Evolutionary conservation across 2,113 vertebrate genomes (phyloP).

Genomic region (Kryptolebias marmoratus): DNA sequence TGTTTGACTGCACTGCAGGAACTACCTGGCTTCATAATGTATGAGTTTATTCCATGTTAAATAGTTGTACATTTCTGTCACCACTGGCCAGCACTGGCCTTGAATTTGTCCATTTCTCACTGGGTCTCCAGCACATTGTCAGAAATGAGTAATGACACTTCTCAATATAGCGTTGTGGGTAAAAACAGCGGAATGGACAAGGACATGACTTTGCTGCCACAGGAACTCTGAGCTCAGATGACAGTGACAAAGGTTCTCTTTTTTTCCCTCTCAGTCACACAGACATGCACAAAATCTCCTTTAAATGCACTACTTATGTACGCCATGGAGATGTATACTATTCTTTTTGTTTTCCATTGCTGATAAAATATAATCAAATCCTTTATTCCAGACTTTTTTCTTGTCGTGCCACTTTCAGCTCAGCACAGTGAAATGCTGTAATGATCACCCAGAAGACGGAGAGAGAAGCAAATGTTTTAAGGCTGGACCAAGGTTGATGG

Average conservation of each 20-base stretch:
- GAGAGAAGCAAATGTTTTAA: slow-evolving; percentile 22
- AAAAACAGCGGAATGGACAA: slow-evolving; percentile 74
- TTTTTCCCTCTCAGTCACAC: neutral
- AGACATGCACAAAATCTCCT: neutral
- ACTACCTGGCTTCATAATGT: slow-evolving; percentile 7
- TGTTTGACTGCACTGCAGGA: neutral
- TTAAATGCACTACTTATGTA: neutral
- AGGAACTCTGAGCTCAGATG: slow-evolving; percentile 42
- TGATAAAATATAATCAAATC: neutral
- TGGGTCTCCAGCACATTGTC: slow-evolving; percentile 61
- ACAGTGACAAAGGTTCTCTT: slow-evolving; percentile 46
- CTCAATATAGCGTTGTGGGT: slow-evolving; percentile 71
- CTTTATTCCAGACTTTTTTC: neutral
- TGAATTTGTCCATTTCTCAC: slow-evolving; percentile 64
- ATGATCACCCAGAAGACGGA: slow-evolving; percentile 27
- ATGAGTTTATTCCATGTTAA: slow-evolving; percentile 23
- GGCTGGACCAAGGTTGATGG: slow-evolving; percentile 30
- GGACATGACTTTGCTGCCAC: slow-evolving; percentile 69
- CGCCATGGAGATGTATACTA: neutral
- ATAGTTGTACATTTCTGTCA: slow-evolving; percentile 29
- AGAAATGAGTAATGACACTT: slow-evolving; percentile 71
- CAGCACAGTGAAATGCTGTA: neutral
- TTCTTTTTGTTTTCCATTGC: neutral
- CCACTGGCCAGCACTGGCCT: slow-evolving; percentile 52
- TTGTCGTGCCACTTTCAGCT: neutral